phyloP scores from a whole-genome alignment of 1,140 invertebrate species.

The Bombus sylvicola region DNA sequence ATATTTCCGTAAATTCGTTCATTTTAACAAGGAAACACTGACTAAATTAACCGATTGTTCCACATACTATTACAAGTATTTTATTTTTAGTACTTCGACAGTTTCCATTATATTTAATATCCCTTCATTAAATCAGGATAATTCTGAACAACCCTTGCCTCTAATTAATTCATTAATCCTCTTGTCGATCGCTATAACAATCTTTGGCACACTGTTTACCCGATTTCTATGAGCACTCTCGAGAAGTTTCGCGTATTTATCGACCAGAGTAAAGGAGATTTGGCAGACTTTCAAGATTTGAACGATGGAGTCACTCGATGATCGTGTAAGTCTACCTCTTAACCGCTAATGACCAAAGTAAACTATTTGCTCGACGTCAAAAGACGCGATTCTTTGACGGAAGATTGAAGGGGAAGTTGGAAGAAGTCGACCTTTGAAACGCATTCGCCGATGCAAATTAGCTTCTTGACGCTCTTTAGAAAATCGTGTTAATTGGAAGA shows the following conservation, averaged over 20 bases:
- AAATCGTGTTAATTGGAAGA: constrained; percentile 24
- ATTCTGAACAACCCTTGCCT: neutral
- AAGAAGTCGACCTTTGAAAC: neutral
- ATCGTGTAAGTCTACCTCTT: constrained; percentile 29
- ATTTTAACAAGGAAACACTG: neutral
- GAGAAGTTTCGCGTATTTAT: constrained; percentile 29
- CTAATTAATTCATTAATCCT: neutral
- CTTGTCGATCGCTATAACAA: constrained; percentile 8
- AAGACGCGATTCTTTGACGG: neutral
- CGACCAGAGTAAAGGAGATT: neutral
- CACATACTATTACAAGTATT: neutral
- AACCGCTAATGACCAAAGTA: constrained; percentile 30
- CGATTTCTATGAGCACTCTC: neutral
- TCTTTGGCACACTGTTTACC: constrained; percentile 12
- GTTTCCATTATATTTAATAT: neutral
- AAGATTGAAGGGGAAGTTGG: too few species aligned
- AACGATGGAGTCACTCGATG: neutral
- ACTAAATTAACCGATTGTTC: neutral
- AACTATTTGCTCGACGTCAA: neutral
- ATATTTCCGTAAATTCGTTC: neutral
- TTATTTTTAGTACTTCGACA: neutral
- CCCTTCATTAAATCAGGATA: constrained; percentile 24
- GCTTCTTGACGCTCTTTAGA: neutral
- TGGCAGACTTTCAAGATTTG: constrained; percentile 34
- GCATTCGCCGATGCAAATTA: constrained; percentile 14